phyloP scores from a whole-genome alignment of 2,888 invertebrate species.

The Lycia hirtaria region DNA sequence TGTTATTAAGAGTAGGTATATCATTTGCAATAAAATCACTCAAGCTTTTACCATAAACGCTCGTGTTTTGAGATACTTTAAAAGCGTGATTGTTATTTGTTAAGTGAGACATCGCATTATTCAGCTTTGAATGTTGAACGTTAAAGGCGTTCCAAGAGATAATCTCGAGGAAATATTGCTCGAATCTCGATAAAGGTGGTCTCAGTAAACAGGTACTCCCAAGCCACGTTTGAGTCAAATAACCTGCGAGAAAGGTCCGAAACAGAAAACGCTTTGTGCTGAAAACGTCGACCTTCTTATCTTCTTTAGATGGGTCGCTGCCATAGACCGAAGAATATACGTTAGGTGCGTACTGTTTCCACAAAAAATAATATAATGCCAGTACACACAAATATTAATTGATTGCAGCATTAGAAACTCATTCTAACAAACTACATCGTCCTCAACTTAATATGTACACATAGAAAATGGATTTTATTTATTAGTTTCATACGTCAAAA shows the following conservation, averaged over 20 bases:
- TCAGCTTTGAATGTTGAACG: conserved; percentile 65
- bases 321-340: conserved; percentile 68
- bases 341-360: not conserved
- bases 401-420: not conserved
- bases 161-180: conserved; percentile 78
- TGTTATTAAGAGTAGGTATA: too few species aligned
- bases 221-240: conserved; percentile 79
- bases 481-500: too few species aligned
- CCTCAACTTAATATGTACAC: too few species aligned
- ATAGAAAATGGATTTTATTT: too few species aligned
- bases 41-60: conserved; percentile 22
- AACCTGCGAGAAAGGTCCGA: conserved; percentile 77
- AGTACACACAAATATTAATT: too few species aligned
- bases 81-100: conserved; percentile 75
- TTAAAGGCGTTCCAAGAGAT: conserved; percentile 74
- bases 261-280: conserved; percentile 84
- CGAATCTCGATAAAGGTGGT: conserved; percentile 71
- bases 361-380: not conserved
- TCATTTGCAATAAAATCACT: conserved; percentile 18
- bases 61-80: conserved; percentile 45
- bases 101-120: conserved; percentile 75
- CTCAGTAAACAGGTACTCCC: conserved; percentile 73
- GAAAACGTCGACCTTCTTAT: conserved; percentile 84
- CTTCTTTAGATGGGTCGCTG: conserved; percentile 73
- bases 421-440: too few species aligned